These are phyloP conservation scores for Pocillopora damicornis DNA, from an alignment of 64 coral and sea anemone genomes.

Conservation along the genomic window DNA sequence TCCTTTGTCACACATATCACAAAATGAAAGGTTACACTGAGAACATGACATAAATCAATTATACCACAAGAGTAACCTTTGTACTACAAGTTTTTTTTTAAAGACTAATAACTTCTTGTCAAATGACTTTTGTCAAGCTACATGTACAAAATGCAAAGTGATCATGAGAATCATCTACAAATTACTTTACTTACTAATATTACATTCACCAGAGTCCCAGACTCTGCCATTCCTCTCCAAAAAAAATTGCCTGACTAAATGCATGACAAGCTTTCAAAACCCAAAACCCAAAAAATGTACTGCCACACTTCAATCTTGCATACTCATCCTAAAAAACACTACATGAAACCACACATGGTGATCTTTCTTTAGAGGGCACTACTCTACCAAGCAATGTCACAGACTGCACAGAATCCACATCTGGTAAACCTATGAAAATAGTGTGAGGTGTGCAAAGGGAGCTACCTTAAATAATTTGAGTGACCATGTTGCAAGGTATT, in stretches of 20 bases:
- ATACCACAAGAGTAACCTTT: not conserved
- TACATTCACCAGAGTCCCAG: conserved; percentile 18
- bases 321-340: not conserved
- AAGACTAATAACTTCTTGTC: not conserved
- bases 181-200: conserved; percentile 11
- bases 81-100: not conserved
- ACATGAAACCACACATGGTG: not conserved
- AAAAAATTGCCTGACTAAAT: not conserved
- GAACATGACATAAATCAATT: not conserved
- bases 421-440: not conserved
- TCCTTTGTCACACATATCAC: not conserved
- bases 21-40: not conserved
- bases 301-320: not conserved
- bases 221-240: not conserved
- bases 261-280: not conserved
- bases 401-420: not conserved
- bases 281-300: not conserved
- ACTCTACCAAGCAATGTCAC: not conserved
- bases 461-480: conserved; percentile 18
- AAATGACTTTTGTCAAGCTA: not conserved
- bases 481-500: not conserved
- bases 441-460: not conserved
- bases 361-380: not conserved
- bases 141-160: conserved; percentile 35
- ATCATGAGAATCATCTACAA: conserved; percentile 33